phyloP scores from a whole-genome alignment of 1,140 invertebrate genomes.

The Penaeus indicus region DNA sequence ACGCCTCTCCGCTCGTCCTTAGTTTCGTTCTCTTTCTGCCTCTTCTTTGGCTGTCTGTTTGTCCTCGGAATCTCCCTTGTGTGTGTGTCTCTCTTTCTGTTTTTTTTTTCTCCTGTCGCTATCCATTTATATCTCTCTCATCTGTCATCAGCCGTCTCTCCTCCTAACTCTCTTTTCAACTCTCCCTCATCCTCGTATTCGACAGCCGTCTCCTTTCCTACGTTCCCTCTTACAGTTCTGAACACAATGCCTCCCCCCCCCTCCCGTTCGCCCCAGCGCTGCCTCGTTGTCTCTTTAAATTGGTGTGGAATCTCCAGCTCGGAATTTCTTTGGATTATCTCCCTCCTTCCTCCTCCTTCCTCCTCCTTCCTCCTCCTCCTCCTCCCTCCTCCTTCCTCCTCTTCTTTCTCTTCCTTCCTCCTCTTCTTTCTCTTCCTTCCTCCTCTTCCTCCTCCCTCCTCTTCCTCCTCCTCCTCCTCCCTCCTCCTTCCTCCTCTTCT shows the following conservation, averaged over 20 bases:
- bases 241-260: not conserved
- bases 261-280: not conserved
- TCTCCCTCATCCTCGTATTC: not conserved
- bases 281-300: conserved; percentile 2
- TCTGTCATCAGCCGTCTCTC: not conserved
- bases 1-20: not conserved
- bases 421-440: not conserved
- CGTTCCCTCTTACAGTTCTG: not conserved
- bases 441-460: not conserved
- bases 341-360: not conserved
- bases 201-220: not conserved
- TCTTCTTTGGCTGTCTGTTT: not conserved
- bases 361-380: not conserved
- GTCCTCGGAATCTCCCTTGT: not conserved
- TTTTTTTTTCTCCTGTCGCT: not conserved
- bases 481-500: not conserved
- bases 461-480: not conserved
- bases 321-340: not conserved
- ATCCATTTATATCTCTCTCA: not conserved
- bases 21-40: not conserved
- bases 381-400: not conserved
- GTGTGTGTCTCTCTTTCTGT: not conserved
- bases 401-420: not conserved
- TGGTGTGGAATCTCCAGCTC: not conserved
- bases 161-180: conserved; percentile 9